Evolutionary conservation across 2,113 vertebrate genomes (phyloP).

Genomic region (Nipponia nippon): DNA sequence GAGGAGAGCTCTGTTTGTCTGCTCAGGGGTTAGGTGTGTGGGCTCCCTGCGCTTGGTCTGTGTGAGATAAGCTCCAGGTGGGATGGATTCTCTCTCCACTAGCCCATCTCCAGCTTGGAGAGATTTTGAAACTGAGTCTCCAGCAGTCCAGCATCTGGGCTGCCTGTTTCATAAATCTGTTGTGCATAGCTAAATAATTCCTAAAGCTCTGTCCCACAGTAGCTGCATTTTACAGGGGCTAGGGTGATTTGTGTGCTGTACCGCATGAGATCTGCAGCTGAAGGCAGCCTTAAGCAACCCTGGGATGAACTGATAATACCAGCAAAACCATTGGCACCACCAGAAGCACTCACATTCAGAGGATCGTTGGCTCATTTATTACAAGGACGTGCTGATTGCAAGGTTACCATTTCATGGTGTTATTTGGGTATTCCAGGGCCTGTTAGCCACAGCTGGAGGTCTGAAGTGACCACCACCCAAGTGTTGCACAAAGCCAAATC

Average conservation of each 20-base stretch:
- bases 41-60: rapidly evolving
- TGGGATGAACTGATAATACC: neutral
- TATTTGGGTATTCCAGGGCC: neutral
- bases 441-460: neutral
- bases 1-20: neutral
- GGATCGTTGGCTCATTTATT: rapidly evolving
- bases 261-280: neutral
- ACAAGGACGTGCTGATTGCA: neutral
- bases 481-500: neutral
- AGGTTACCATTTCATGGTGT: rapidly evolving
- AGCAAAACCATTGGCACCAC: neutral
- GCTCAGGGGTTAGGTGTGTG: too few relatives aligned
- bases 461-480: neutral
- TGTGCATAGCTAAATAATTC: neutral
- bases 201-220: neutral
- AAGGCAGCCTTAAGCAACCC: neutral
- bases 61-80: neutral
- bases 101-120: neutral
- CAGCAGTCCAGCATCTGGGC: neutral
- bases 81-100: neutral
- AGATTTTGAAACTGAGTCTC: neutral
- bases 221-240: neutral
- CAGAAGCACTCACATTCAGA: neutral
- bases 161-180: neutral
- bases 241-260: neutral